These are phyloP conservation scores for Neoaliturus tenellus DNA, from an alignment of 2,888 invertebrate species.

Conservation along the genomic window DNA sequence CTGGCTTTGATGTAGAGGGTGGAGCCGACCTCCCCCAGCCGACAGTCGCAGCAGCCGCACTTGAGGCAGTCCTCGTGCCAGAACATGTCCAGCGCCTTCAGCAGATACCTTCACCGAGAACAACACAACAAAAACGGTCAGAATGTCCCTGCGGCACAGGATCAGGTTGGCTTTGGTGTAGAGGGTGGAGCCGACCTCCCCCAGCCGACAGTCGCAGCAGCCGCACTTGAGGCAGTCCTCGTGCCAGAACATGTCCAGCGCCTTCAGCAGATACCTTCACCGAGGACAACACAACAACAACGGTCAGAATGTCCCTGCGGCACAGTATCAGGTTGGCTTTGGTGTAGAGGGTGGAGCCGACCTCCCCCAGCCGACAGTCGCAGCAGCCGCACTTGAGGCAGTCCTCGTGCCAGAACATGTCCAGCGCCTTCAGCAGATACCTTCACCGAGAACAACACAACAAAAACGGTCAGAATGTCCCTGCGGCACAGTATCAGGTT, in stretches of 20 bases:
- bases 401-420: too few relatives aligned
- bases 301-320: constrained; percentile 70
- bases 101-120: constrained; percentile 77
- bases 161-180: too few relatives aligned
- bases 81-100: constrained; percentile 94
- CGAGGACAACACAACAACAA: constrained; percentile 92
- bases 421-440: too few relatives aligned
- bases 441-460: too few relatives aligned
- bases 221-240: constrained; percentile 98
- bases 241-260: constrained; percentile 97
- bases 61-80: constrained; percentile 99
- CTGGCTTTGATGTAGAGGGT: constrained; percentile 96
- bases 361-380: too few relatives aligned
- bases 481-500: too few relatives aligned
- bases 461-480: too few relatives aligned
- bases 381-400: too few relatives aligned
- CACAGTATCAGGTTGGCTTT: constrained; percentile 25
- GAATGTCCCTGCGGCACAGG: constrained; percentile 93
- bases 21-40: constrained; percentile 95
- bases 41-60: constrained; percentile 97
- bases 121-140: too few relatives aligned
- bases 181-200: constrained; percentile 95
- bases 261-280: constrained; percentile 91
- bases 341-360: too few relatives aligned
- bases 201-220: too few relatives aligned